phyloP scores from a whole-genome alignment of 1,140 invertebrate genomes.

The Oryzaephilus surinamensis region DNA sequence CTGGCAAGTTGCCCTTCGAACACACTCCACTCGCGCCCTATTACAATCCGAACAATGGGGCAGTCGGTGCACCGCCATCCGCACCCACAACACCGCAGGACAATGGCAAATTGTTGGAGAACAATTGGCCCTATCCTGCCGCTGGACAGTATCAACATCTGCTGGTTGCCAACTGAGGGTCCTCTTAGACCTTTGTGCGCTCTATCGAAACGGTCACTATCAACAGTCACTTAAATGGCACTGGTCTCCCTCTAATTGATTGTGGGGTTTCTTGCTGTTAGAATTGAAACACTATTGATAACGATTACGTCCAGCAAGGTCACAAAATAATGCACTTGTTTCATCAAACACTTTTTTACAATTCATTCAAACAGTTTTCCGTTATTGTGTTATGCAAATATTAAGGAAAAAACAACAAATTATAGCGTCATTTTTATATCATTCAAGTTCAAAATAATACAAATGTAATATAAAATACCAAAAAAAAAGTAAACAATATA shows the following conservation, averaged over 20 bases:
- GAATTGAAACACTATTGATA: not conserved
- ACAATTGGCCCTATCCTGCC: conserved; percentile 41
- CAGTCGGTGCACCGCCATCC: conserved; percentile 20
- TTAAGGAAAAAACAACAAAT: no score
- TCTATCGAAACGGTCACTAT: no score
- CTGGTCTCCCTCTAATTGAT: conserved; percentile 1
- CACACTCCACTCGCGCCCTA: conserved; percentile 36
- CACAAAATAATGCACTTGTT: no score
- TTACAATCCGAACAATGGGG: conserved; percentile 35
- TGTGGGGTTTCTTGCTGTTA: conserved; percentile 3
- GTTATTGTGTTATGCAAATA: no score
- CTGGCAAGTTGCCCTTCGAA: conserved; percentile 42
- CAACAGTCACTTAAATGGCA: conserved; percentile 20
- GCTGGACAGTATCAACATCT: conserved; percentile 65
- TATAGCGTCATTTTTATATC: no score
- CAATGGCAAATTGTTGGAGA: conserved; percentile 36
- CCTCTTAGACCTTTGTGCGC: conserved; percentile 24
- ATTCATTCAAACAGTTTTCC: no score
- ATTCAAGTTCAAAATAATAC: no score
- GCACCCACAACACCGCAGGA: conserved; percentile 34
- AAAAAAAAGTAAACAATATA: no score
- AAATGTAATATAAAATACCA: no score
- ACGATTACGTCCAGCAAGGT: no score
- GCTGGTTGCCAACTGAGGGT: conserved; percentile 59
- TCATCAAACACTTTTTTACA: no score